A percentile compares a stretch with the other conserved stretches of the same genome.
Conservation (phyloP, 1,140 invertebrate genomes). For the Aphelinus certus region DNA sequence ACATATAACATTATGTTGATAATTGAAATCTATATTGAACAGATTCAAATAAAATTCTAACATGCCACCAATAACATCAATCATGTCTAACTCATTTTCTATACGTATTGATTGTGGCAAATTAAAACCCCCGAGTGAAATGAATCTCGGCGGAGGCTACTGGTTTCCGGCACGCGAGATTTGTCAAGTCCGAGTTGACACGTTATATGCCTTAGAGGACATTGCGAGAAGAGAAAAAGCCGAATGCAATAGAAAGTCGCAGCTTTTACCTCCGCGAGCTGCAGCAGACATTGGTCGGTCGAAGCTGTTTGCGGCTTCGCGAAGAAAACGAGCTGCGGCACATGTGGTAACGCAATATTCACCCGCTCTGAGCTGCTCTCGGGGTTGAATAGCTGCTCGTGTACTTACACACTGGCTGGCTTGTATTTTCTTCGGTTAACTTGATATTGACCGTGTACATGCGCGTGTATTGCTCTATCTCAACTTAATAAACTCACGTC, state of each 20-base stretch:
- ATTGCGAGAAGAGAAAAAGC: not conserved
- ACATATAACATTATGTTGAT: too few species aligned
- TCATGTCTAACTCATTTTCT: too few species aligned
- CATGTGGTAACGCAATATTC: conserved; percentile 6
- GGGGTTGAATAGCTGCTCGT: not conserved
- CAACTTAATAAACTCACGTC: too few species aligned
- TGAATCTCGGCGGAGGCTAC: not conserved
- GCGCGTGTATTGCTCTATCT: too few species aligned
- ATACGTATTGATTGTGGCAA: too few species aligned
- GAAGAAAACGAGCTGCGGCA: conserved; percentile 11
- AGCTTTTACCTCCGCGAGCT: not conserved
- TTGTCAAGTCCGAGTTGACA: conserved; percentile 2
- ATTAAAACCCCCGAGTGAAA: not conserved
- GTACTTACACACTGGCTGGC: not conserved
- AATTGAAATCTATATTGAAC: too few species aligned
- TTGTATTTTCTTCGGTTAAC: not conserved
- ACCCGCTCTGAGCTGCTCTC: not conserved
- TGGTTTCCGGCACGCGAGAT: conserved; percentile 4
- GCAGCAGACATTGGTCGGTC: too few species aligned
- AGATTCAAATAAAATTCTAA: too few species aligned
- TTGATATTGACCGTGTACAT: too few species aligned
- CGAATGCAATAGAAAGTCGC: not conserved
- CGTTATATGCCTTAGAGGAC: not conserved
- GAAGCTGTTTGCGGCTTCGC: not conserved
- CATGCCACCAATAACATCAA: too few species aligned